Evolutionary conservation across 2,797 vertebrate genomes (phyloP).

Genomic region (Sebastes melanostomus): DNA sequence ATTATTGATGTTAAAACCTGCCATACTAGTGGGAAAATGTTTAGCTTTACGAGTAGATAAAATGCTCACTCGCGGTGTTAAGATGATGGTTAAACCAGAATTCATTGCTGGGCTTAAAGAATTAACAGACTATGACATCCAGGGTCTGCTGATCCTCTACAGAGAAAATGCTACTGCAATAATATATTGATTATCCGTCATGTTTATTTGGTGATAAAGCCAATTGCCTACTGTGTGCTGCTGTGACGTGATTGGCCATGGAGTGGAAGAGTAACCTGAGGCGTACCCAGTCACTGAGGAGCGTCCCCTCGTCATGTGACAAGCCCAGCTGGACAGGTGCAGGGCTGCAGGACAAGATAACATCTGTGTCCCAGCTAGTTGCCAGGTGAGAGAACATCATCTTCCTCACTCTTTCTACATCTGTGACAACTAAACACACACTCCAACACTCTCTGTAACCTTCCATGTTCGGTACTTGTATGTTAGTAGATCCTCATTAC

Average conservation of each 20-base stretch:
- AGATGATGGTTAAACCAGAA: not conserved
- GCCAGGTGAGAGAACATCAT: slow-evolving; percentile 59
- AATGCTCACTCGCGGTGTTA: not conserved
- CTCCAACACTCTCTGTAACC: not conserved
- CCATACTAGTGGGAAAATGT: not conserved
- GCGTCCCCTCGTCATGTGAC: slow-evolving; percentile 47
- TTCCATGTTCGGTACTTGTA: not conserved
- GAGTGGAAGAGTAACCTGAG: slow-evolving; percentile 68
- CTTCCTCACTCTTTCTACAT: not conserved
- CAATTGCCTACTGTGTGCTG: slow-evolving; percentile 5
- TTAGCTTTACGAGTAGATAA: not conserved
- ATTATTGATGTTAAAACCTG: not conserved
- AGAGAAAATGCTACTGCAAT: not conserved
- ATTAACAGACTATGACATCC: not conserved
- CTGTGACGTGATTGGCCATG: slow-evolving; percentile 56
- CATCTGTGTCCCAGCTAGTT: slow-evolving; percentile 81
- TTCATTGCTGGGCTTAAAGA: not conserved
- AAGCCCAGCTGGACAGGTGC: slow-evolving; percentile 51
- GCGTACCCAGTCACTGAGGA: slow-evolving; percentile 74
- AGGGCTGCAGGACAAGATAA: slow-evolving; percentile 51
- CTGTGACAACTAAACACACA: not conserved
- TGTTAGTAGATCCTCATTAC: not conserved
- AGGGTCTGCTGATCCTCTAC: not conserved
- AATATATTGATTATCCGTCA: not conserved
- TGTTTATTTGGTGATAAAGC: not conserved